These are phyloP conservation scores for Psittacus erithacus DNA, from an alignment of 2,113 vertebrate species.

Conservation along the genomic window DNA sequence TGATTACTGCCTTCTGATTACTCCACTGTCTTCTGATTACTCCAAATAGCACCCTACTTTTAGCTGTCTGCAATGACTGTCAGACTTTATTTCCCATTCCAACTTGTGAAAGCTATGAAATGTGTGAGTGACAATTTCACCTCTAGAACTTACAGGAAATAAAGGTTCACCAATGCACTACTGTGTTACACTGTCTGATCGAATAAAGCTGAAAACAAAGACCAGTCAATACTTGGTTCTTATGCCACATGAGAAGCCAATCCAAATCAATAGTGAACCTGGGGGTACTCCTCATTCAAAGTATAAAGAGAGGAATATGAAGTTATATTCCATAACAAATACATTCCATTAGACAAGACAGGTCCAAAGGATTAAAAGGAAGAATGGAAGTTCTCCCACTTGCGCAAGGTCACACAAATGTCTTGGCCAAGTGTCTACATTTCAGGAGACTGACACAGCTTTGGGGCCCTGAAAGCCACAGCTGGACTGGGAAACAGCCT, in stretches of 20 bases:
- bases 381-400: background rate
- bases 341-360: background rate
- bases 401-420: background rate
- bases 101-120: background rate
- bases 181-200: background rate
- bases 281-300: background rate
- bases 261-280: background rate
- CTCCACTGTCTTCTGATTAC: background rate
- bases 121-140: background rate
- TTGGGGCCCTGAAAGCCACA: background rate
- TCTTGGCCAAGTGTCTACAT: background rate
- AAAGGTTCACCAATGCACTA: background rate
- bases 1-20: background rate
- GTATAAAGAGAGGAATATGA: background rate
- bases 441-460: background rate
- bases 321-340: background rate
- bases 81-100: background rate
- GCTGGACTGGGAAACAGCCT: background rate
- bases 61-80: background rate
- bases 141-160: background rate
- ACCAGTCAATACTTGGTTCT: background rate
- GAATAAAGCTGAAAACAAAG: background rate
- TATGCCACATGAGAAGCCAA: background rate
- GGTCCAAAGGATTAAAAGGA: background rate
- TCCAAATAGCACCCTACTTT: background rate